Base-by-base conservation (phyloP, 2,113 vertebrate species). In the Cebidichthys violaceus region DNA sequence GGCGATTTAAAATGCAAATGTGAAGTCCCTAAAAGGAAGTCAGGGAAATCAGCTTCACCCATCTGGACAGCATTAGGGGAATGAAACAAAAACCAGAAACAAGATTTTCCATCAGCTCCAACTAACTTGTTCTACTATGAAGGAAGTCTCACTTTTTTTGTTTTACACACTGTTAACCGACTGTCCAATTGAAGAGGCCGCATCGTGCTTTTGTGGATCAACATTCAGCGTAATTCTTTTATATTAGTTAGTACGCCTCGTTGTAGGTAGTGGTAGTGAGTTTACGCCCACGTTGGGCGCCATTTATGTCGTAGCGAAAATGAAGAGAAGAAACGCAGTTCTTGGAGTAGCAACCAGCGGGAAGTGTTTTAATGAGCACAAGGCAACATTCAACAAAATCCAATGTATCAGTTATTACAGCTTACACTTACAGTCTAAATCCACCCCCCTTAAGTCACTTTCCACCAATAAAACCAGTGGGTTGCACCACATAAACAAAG, bases 1-100 rank as follows among this genome's bases (percentile, higher is more conserved):
- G 17, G 27, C 47, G 31, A 81, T 76, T 90, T 78, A 52, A 86
- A 83, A 90, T 83, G 68, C 70, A 67, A 83, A 87, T 87, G 41
- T 33, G 31, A 4, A 39, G 39, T 47, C 41, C 2, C 18, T 41
- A 47, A 24, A 55, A 84, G 6, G 66, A 70, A 52, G 55, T 10
- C n/a, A 9, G 22, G 50, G 45, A 43, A 71, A 82, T 76, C 75
- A 45, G 79, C 52, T 67, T 59, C 70, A 83, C 33, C 79, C 70
- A 81, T 72, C 81, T 86, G 75, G 78, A 86, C 62, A 64, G 43
- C 29, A 69, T 86, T 68, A 64, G 52, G 68, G 68, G 79, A 88
- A 78, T 71, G 50, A 82, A 62, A 77, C 50, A n/a, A 70, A 81
- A 68, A 75, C 24, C 20, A 52, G 64, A 57, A 83, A 59, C 50